These are phyloP conservation scores for Dysmachus trigonus DNA, from an alignment of 2,888 invertebrate species.

Conservation along the genomic window DNA sequence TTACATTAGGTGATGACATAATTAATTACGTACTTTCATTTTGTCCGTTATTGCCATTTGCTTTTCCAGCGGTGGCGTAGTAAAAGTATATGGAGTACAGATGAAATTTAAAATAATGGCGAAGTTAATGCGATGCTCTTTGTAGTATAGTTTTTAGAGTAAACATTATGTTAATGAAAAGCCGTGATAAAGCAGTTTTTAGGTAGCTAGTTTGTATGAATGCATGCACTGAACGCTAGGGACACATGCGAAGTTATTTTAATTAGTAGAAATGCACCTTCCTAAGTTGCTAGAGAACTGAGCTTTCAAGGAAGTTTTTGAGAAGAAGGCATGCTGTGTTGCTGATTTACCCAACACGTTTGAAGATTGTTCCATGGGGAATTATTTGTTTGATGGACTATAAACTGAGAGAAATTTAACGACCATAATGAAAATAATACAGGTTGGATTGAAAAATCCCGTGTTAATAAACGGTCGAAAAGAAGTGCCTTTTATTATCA, in stretches of 20 bases:
- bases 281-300: not conserved
- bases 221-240: not conserved
- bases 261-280: not conserved
- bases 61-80: not conserved
- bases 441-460: no score
- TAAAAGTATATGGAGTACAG: not conserved
- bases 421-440: no score
- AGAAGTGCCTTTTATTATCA: no score
- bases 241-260: not conserved
- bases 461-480: no score
- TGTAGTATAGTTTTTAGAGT: not conserved
- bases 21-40: conserved; percentile 34
- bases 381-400: not conserved
- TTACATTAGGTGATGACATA: conserved; percentile 41
- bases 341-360: not conserved
- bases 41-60: not conserved
- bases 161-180: conserved; percentile 1
- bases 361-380: not conserved
- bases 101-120: conserved; percentile 9
- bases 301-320: not conserved
- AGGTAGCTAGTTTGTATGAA: not conserved
- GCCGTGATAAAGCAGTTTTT: not conserved
- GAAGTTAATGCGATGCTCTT: not conserved
- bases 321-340: not conserved
- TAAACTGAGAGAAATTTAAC: no score